These are phyloP conservation scores for Centropristis striata DNA, from an alignment of 2,113 vertebrate species.

Conservation along the genomic window DNA sequence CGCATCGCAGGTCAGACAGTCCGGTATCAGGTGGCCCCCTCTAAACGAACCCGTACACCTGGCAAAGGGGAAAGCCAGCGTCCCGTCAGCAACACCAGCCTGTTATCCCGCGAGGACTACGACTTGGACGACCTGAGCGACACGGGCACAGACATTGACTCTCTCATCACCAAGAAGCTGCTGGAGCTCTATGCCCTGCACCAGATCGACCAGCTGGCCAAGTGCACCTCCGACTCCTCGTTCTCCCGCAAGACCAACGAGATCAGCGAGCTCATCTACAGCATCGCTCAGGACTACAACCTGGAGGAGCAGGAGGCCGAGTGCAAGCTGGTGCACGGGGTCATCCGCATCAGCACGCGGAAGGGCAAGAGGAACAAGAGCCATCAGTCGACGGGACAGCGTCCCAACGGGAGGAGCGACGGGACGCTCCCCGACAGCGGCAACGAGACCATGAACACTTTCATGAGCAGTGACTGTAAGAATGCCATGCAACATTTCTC, in stretches of 20 bases:
- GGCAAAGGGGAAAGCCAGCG: constrained; percentile 90
- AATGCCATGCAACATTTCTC: not conserved
- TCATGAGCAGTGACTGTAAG: constrained; percentile 91
- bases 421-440: constrained; percentile 92
- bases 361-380: constrained; percentile 85
- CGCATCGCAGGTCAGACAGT: constrained; percentile 93
- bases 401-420: constrained; percentile 75
- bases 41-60: constrained; percentile 82
- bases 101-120: constrained; percentile 87
- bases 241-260: constrained; percentile 98
- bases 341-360: constrained; percentile 97
- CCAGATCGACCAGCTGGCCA: constrained; percentile 98
- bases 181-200: constrained; percentile 97
- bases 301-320: constrained; percentile 97
- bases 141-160: constrained; percentile 93
- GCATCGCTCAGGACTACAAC: constrained; percentile 98
- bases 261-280: constrained; percentile 98
- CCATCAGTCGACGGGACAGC: constrained; percentile 75
- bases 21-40: constrained; percentile 69
- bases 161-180: constrained; percentile 96
- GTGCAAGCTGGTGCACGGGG: constrained; percentile 95
- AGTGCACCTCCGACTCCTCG: constrained; percentile 96
- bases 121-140: constrained; percentile 92
- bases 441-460: constrained; percentile 94
- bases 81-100: constrained; percentile 93